phyloP scores from a whole-genome alignment of 2,113 vertebrate species.

The Melanerpes formicivorus region DNA sequence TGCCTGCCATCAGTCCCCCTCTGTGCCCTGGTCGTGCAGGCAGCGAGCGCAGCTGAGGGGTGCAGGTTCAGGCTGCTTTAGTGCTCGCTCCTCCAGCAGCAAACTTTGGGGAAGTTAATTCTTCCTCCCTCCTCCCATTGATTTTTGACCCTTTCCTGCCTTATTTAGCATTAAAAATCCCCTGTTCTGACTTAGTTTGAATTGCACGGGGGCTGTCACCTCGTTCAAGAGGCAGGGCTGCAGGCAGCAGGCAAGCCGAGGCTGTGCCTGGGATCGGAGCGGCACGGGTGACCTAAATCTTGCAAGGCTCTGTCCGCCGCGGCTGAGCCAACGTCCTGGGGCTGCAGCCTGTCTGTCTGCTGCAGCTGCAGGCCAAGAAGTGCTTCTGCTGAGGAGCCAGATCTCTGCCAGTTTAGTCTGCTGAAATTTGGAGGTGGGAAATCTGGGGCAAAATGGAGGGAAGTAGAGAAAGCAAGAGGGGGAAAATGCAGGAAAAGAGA shows the following conservation, averaged over 20 bases:
- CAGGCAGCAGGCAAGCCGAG: not conserved
- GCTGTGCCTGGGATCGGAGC: accelerated
- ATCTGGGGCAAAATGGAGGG: not conserved
- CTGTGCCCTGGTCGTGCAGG: not conserved
- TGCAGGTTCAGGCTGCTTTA: accelerated
- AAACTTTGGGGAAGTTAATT: not conserved
- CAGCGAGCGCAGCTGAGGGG: accelerated
- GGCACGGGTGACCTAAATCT: not conserved
- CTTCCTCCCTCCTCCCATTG: not conserved
- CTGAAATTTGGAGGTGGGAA: not conserved
- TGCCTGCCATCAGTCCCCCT: accelerated
- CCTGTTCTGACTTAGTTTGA: not conserved
- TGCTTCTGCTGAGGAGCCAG: not conserved
- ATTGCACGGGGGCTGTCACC: not conserved
- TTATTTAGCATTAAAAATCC: not conserved
- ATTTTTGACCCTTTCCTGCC: not conserved
- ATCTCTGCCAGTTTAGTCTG: not conserved
- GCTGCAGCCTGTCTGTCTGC: not conserved
- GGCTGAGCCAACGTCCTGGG: not conserved
- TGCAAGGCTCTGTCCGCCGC: accelerated
- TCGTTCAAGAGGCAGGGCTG: accelerated
- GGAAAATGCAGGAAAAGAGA: not conserved
- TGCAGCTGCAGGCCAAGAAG: not conserved
- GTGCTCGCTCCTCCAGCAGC: not conserved
- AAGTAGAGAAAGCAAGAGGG: not conserved